Percentiles rank a stretch among this genome's conserved stretches.
phyloP scores from a whole-genome alignment of 2,797 vertebrate genomes.

The Sebastolobus alascanus region DNA sequence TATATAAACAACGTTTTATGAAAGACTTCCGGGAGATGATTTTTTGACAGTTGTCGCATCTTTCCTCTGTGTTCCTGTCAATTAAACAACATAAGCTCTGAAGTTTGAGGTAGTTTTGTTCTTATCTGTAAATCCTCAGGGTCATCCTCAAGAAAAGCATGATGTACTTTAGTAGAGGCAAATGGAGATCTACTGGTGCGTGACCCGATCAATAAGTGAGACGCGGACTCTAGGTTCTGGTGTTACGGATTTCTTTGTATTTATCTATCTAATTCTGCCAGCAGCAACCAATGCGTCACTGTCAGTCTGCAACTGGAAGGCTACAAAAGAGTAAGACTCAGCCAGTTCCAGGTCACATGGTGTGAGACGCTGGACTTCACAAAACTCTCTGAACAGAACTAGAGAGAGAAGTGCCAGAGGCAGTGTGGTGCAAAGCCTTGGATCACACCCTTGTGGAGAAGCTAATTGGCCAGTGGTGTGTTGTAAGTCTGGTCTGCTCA shows the following conservation, averaged over 20 bases:
- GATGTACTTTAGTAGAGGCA: slow-evolving; percentile 31
- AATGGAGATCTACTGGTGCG: slow-evolving; percentile 61
- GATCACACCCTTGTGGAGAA: slow-evolving; percentile 51
- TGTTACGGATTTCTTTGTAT: slow-evolving; percentile 72
- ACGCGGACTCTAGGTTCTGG: slow-evolving; percentile 48
- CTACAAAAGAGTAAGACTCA: slow-evolving; percentile 62
- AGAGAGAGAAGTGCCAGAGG: slow-evolving; percentile 57
- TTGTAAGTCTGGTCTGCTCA: slow-evolving; percentile 41
- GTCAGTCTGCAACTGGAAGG: slow-evolving; percentile 62
- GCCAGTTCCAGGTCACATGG: slow-evolving; percentile 65
- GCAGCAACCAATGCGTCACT: slow-evolving; percentile 72
- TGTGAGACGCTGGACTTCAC: slow-evolving; percentile 53
- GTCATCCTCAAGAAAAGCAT: slow-evolving; percentile 34
- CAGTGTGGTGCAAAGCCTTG: slow-evolving; percentile 38
- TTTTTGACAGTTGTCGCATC: slow-evolving; percentile 20
- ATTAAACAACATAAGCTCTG: slow-evolving; percentile 5
- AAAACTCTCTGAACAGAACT: slow-evolving; percentile 48
- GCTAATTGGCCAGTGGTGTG: slow-evolving; percentile 64
- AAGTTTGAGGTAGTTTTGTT: slow-evolving; percentile 16
- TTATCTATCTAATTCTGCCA: slow-evolving; percentile 73
- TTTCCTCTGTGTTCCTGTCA: neutral
- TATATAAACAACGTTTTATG: slow-evolving; percentile 7
- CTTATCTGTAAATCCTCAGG: slow-evolving; percentile 43
- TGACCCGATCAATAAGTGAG: slow-evolving; percentile 71
- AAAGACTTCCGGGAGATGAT: neutral